These are phyloP conservation scores for Napeogenes inachia DNA, from an alignment of 2,888 invertebrate genomes.

Conservation along the genomic window DNA sequence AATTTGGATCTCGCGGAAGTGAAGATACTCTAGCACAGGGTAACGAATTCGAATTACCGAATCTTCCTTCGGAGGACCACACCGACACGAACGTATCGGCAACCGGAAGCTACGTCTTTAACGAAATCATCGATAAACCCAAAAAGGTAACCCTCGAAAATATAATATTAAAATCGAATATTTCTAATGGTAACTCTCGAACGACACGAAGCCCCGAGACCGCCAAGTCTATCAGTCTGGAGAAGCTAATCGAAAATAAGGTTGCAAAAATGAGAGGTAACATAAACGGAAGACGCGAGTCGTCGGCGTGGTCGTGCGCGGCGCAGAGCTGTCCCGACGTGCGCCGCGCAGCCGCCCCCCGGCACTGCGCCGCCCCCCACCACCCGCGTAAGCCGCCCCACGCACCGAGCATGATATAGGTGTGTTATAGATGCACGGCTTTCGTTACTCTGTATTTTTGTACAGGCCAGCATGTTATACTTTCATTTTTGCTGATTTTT, in stretches of 20 bases:
- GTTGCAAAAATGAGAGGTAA: slow-evolving; percentile 3
- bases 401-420: slow-evolving; percentile 68
- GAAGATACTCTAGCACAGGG: slow-evolving; percentile 69
- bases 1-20: slow-evolving; percentile 68
- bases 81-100: slow-evolving; percentile 40
- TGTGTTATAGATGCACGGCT: slow-evolving; percentile 61
- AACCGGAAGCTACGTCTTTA: slow-evolving; percentile 59
- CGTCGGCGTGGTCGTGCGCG: slow-evolving; percentile 20
- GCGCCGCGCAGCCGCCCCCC: slow-evolving; percentile 35
- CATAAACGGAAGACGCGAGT: slow-evolving; percentile 10
- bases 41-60: slow-evolving; percentile 68
- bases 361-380: slow-evolving; percentile 9
- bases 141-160: slow-evolving; percentile 69
- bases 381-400: slow-evolving; percentile 55
- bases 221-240: slow-evolving; percentile 41
- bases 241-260: slow-evolving; percentile 41
- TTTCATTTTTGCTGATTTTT: background rate
- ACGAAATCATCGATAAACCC: slow-evolving; percentile 72
- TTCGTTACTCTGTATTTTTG: slow-evolving; percentile 23
- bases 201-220: slow-evolving; percentile 44
- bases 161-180: slow-evolving; percentile 56
- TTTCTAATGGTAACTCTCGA: slow-evolving; percentile 47
- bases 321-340: slow-evolving; percentile 54
- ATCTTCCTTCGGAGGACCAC: slow-evolving; percentile 63
- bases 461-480: background rate